Evolutionary conservation across 2,888 invertebrate genomes (phyloP), one percentile per base, ranked within the genome.

Genomic region (Cerceris rybyensis): DNA sequence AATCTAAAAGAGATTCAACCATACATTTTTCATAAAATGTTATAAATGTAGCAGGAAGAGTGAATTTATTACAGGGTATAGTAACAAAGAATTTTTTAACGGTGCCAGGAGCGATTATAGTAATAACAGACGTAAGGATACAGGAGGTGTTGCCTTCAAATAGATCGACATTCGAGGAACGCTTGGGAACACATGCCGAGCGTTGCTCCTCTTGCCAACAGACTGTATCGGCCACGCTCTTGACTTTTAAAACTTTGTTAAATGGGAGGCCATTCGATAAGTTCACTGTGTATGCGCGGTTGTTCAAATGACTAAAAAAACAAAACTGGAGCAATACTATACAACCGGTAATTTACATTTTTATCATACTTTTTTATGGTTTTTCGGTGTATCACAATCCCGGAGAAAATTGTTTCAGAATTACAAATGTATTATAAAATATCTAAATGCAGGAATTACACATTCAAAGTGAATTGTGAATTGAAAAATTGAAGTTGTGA

Each of bases 181-280:
- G 80, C 81, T 81, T 41, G 74, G 49, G 59, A 69, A 66, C 73
- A 74, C 61, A 66, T 74, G 65, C 64, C 70, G 78, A 55, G 81
- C 64, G 72, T 73, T 85, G 90, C 84, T 90, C 91, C 84, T 90
- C 87, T 91, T 91, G 88, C 90, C 88, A 91, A 91, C 89, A 79
- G 86, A 90, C 88, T 91, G 91, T 90, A 84, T 90, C 91, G 88
- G 90, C 90, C 82, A 90, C 90, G 88, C 88, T 88, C 86, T 83
- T 86, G 87, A 86, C 87, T 87, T 87, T 85, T 82, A 82, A 85
- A 80, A 79, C 75, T 70, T 63, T 70, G 75, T 61, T 81, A 83
- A 85, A 85, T 68, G 70, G 57, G 70, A 60, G 68, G 64, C 60
- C 71, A 71, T 54, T 65, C 52, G 17, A 57, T 68, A 69, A 71